These are phyloP conservation scores for Acleris emargana DNA, from an alignment of 2,888 invertebrate genomes.

Conservation along the genomic window DNA sequence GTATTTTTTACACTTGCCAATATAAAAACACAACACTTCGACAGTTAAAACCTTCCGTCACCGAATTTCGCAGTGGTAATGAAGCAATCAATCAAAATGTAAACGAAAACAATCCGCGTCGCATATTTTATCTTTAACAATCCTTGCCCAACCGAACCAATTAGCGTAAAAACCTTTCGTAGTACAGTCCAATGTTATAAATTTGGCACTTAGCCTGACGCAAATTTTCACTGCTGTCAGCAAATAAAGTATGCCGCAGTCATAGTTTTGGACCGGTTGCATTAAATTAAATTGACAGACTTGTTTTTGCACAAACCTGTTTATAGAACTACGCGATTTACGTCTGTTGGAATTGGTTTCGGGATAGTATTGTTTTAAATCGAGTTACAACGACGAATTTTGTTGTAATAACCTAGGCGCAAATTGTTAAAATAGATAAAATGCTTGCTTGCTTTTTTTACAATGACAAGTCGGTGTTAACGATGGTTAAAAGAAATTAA, in stretches of 20 bases:
- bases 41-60: conserved; percentile 43
- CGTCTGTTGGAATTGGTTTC: no score
- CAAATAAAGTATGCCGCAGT: conserved; percentile 77
- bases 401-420: no score
- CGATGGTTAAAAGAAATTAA: no score
- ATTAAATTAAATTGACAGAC: conserved; percentile 67
- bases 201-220: conserved; percentile 83
- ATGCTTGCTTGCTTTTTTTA: no score
- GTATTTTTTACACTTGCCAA: not conserved
- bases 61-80: conserved; percentile 62
- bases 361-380: no score
- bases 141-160: conserved; percentile 78
- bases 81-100: conserved; percentile 79
- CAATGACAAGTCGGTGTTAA: no score
- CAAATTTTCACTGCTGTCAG: conserved; percentile 79
- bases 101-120: conserved; percentile 78
- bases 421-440: no score
- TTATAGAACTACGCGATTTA: no score
- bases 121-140: conserved; percentile 84
- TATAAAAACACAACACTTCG: not conserved
- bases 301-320: conserved; percentile 44
- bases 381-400: no score
- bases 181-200: conserved; percentile 77
- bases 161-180: conserved; percentile 79
- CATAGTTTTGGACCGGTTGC: conserved; percentile 71